Conservation (phyloP, 2,797 vertebrate genomes). For the Bryconaethiops microstoma region DNA sequence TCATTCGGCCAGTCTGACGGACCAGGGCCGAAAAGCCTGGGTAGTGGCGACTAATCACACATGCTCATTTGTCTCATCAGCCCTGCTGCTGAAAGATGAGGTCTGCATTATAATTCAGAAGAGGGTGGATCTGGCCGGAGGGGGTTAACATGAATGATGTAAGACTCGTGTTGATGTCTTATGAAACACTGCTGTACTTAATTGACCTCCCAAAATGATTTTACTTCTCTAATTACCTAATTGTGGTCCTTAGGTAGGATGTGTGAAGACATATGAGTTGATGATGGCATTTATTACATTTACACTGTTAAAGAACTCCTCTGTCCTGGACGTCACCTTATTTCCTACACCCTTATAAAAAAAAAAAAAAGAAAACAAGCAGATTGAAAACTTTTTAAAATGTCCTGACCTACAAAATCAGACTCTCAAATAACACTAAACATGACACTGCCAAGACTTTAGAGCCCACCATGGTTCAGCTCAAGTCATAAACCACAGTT, state of each 20-base stretch:
- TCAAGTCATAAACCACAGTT: constrained; percentile 40
- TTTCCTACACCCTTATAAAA: constrained; percentile 34
- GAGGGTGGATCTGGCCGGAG: constrained; percentile 67
- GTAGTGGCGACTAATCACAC: constrained; percentile 66
- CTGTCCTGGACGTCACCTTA: constrained; percentile 11
- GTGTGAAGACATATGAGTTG: constrained; percentile 15
- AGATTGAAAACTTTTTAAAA: constrained; percentile 41
- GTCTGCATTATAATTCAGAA: constrained; percentile 63
- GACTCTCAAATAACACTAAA: constrained; percentile 50
- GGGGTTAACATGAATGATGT: constrained; percentile 69
- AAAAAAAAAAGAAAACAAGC: not conserved
- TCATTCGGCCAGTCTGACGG: constrained; percentile 59
- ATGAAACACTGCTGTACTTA: constrained; percentile 57
- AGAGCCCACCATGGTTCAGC: constrained; percentile 31
- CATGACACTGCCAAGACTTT: constrained; percentile 36
- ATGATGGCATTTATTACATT: constrained; percentile 29
- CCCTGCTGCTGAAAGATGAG: constrained; percentile 56
- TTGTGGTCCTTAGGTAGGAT: constrained; percentile 46
- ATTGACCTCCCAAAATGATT: constrained; percentile 63
- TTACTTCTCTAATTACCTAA: constrained; percentile 67
- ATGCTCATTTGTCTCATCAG: constrained; percentile 62
- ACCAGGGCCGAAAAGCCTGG: constrained; percentile 68
- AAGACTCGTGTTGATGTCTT: constrained; percentile 65
- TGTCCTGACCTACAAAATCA: constrained; percentile 38
- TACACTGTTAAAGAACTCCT: constrained; percentile 14